phyloP scores from a whole-genome alignment of 2,888 invertebrate species.

The Glaucopsyche alexis region DNA sequence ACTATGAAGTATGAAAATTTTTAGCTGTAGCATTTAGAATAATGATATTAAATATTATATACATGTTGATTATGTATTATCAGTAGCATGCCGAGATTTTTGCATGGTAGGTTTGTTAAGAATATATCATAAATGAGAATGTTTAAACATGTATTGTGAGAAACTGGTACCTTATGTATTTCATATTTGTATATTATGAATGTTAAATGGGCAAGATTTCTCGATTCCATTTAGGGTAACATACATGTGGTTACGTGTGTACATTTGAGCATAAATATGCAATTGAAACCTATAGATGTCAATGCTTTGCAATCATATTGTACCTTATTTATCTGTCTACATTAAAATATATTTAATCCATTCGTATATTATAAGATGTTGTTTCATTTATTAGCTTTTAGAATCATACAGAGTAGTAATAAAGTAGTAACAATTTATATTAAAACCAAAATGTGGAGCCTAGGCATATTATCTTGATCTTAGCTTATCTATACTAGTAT shows the following conservation, averaged over 20 bases:
- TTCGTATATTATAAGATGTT: slow-evolving; percentile 47
- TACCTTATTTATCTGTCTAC: slow-evolving; percentile 61
- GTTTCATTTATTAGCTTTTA: slow-evolving; percentile 44
- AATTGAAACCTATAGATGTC: slow-evolving; percentile 24
- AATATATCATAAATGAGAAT: slow-evolving; percentile 59
- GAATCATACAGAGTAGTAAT: too few relatives aligned
- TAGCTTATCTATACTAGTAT: too few relatives aligned
- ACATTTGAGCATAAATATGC: slow-evolving; percentile 59
- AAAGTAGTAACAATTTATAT: background rate
- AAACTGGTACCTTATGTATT: slow-evolving; percentile 47
- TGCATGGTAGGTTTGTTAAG: slow-evolving; percentile 70
- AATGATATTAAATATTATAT: slow-evolving; percentile 60
- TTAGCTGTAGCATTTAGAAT: slow-evolving; percentile 55
- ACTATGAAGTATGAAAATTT: slow-evolving; percentile 43
- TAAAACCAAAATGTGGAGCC: background rate
- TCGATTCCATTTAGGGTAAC: slow-evolving; percentile 49
- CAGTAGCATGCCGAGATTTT: slow-evolving; percentile 67
- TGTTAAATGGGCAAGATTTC: slow-evolving; percentile 57
- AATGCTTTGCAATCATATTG: slow-evolving; percentile 70
- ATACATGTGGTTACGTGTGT: slow-evolving; percentile 60
- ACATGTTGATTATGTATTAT: slow-evolving; percentile 62
- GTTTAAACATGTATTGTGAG: slow-evolving; percentile 50
- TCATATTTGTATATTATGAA: slow-evolving; percentile 64
- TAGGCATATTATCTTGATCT: background rate
- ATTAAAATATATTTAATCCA: slow-evolving; percentile 75